A percentile compares a stretch with the other conserved stretches of the same genome.
These are phyloP conservation scores for Tenebrio molitor DNA, from an alignment of 1,140 invertebrate genomes.

Conservation along the genomic window DNA sequence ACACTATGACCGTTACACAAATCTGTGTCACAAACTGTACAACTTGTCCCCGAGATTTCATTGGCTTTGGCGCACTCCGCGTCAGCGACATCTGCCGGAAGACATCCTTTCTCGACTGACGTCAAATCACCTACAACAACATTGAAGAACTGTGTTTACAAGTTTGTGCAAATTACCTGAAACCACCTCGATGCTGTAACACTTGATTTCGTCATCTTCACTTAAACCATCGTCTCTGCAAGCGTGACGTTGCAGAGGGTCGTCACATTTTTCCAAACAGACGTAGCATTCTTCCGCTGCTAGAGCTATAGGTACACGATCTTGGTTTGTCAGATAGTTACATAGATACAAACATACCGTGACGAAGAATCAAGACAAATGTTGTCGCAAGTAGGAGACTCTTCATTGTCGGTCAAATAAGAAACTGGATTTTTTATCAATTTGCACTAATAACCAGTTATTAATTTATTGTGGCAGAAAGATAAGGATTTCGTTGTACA, in stretches of 20 bases:
- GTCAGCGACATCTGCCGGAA: not conserved
- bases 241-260: not conserved
- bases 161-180: not conserved
- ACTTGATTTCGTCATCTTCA: not conserved
- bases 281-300: slow-evolving; percentile 7
- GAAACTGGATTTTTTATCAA: no score
- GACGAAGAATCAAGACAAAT: no score
- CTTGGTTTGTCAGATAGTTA: no score
- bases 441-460: no score
- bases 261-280: slow-evolving; percentile 16
- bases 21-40: not conserved
- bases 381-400: no score
- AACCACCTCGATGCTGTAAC: slow-evolving; percentile 9
- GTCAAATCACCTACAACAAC: not conserved
- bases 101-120: slow-evolving; percentile 5
- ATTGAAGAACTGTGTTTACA: not conserved
- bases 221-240: not conserved
- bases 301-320: not conserved
- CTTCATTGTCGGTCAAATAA: no score
- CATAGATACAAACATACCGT: no score
- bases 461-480: no score
- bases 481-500: no score
- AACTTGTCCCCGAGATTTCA: slow-evolving; percentile 1
- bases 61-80: not conserved
- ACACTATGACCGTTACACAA: not conserved